These are phyloP conservation scores for Desoria tigrina DNA, from an alignment of 2,888 invertebrate species.

Conservation along the genomic window DNA sequence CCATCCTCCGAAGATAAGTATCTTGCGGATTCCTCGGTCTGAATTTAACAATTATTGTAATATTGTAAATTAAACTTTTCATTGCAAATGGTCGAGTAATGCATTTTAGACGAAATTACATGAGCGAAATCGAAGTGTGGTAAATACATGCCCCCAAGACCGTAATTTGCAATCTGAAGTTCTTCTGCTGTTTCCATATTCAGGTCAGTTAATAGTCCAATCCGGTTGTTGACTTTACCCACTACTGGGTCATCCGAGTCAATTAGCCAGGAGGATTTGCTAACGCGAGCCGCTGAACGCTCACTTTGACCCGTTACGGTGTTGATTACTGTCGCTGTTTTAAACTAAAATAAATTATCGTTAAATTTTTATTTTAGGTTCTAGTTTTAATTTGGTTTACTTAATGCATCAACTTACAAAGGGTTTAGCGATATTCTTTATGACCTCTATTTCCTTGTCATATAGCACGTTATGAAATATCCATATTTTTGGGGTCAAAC, in stretches of 20 bases:
- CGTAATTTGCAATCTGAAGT: slow-evolving; percentile 96
- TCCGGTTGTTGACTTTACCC: slow-evolving; percentile 72
- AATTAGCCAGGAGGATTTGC: slow-evolving; percentile 94
- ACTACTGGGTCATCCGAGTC: slow-evolving; percentile 77
- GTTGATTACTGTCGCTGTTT: slow-evolving; percentile 92
- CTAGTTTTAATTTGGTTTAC: not conserved
- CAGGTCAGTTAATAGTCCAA: slow-evolving; percentile 82
- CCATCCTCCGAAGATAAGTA: slow-evolving; percentile 58
- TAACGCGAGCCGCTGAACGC: slow-evolving; percentile 90
- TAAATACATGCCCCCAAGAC: slow-evolving; percentile 97
- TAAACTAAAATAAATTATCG: slow-evolving; percentile 65
- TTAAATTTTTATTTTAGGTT: not conserved
- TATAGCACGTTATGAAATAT: slow-evolving; percentile 85
- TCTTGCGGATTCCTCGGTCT: slow-evolving; percentile 16
- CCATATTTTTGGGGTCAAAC: slow-evolving; percentile 74
- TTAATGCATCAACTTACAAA: slow-evolving; percentile 63
- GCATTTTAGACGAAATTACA: slow-evolving; percentile 59
- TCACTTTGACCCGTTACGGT: slow-evolving; percentile 86
- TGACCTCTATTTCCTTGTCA: slow-evolving; percentile 79
- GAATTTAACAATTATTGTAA: not conserved
- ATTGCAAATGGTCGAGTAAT: not conserved
- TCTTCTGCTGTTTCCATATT: slow-evolving; percentile 88
- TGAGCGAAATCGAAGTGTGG: slow-evolving; percentile 92
- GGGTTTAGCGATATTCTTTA: slow-evolving; percentile 82
- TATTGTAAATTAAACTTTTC: too few species aligned